Evolutionary conservation across 2,888 invertebrate genomes (phyloP), one percentile per base, ranked within the genome.

Genomic region (Brenthis ino): DNA sequence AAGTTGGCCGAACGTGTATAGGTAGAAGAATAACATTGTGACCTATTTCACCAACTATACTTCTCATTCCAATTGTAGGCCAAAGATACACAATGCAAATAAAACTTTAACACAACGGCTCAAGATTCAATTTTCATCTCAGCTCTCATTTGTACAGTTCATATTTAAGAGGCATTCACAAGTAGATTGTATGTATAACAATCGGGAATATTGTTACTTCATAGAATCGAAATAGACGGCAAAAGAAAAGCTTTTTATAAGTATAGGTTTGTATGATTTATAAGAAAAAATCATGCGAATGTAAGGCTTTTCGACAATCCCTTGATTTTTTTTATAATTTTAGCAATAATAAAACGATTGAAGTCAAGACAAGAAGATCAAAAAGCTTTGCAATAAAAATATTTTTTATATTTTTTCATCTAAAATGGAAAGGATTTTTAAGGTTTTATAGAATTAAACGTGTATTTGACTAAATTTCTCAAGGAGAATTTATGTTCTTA

Each of bases 1-100:
- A 24, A 58, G 48, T 60, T 60, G 48, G 60, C 24, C 48, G 60
- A 60, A 28, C 28, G 50, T 58, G 48, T 60, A n/a, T 28, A 60
- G 50, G 50, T 60, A 72, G 64, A 72, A 71, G 67, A 72, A 71
- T 72, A 72, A 73, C 77, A 75, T 75, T 71, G 77, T 84, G 87
- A 87, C 86, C 87, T 78, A 85, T 84, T 86, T 88, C 82, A 71
- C 64, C 80, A 85, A 85, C 74, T 75, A 74, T 72, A 81, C 80
- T 72, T 71, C 76, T 83, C 82, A 80, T 84, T 83, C 77, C 79
- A 75, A 81, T 85, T 84, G 84, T 85, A 81, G 83, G 83, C 76
- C 80, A 81, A 65, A 51, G 67, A 47, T 28, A 28, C 14, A 51
- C 64, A 61, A 37, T 37, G 54, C 24, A 69, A 69, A 72, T 64